Conservation (phyloP, 2,888 invertebrate species). For the Patella pellucida region DNA sequence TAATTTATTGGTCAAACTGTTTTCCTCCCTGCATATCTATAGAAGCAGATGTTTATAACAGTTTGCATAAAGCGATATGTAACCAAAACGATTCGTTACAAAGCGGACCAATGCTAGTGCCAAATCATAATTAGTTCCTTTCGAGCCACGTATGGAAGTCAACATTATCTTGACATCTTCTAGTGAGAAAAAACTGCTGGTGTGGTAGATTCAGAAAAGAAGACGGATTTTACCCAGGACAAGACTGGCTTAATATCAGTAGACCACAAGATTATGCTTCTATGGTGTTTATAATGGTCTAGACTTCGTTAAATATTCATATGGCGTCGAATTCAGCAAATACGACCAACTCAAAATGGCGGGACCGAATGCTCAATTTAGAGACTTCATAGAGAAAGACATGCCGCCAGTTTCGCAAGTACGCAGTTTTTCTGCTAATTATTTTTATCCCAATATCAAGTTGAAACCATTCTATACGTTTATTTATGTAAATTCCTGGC, state of each 20-base stretch:
- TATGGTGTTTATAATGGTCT: slow-evolving; percentile 30
- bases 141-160: slow-evolving; percentile 35
- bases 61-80: too few relatives aligned
- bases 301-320: slow-evolving; percentile 26
- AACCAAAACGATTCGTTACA: too few relatives aligned
- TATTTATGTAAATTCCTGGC: too few relatives aligned
- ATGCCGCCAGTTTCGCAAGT: slow-evolving; percentile 50
- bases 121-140: slow-evolving; percentile 15
- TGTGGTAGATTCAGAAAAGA: slow-evolving; percentile 9
- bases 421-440: slow-evolving; percentile 1
- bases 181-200: slow-evolving; percentile 9
- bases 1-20: too few relatives aligned
- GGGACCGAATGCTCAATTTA: slow-evolving; percentile 38
- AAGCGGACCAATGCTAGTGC: not conserved
- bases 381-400: slow-evolving; percentile 40
- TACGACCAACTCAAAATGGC: slow-evolving; percentile 36
- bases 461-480: too few relatives aligned
- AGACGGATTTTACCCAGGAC: slow-evolving; percentile 1
- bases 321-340: slow-evolving; percentile 29
- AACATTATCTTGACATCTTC: slow-evolving; percentile 31
- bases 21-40: too few relatives aligned
- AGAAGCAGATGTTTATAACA: too few relatives aligned
- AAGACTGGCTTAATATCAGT: not conserved
- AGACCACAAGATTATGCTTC: not conserved
- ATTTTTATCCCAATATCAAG: too few relatives aligned